phyloP scores from a whole-genome alignment of 2,797 vertebrate species.

The Chrysocyon brachyurus region DNA sequence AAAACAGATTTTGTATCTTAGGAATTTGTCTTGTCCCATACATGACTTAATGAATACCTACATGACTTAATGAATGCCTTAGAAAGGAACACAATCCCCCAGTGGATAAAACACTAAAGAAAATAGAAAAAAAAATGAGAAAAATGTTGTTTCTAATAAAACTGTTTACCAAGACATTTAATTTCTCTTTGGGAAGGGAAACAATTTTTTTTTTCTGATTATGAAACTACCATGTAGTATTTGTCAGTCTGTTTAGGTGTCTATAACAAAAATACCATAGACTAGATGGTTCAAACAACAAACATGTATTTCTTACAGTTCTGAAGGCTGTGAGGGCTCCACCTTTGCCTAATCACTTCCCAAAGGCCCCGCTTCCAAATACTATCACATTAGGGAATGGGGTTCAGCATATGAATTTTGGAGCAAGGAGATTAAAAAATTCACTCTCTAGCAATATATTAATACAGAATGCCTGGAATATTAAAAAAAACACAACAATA shows the following conservation, averaged over 20 bases:
- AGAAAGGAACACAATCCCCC: neutral
- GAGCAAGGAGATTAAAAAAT: neutral
- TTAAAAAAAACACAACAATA: neutral
- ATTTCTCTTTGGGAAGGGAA: slow-evolving; percentile 5
- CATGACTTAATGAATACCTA: neutral
- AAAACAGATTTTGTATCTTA: neutral
- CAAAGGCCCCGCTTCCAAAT: neutral
- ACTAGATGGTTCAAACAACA: neutral
- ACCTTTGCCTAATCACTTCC: neutral
- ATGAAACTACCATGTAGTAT: neutral
- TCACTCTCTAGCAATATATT: neutral
- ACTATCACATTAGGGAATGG: neutral
- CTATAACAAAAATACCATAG: neutral
- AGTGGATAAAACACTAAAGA: neutral
- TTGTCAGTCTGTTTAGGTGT: neutral
- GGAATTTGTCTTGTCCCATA: neutral
- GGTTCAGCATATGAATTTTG: neutral
- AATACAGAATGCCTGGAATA: slow-evolving; percentile 9
- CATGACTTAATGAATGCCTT: neutral
- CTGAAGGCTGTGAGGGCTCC: neutral
- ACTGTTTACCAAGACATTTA: neutral
- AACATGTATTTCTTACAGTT: neutral
- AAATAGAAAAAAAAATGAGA: neutral
- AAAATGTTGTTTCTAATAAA: neutral
- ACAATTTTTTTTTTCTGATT: neutral